These are phyloP conservation scores for Neofelis nebulosa DNA, from an alignment of 2,113 vertebrate species.

Conservation along the genomic window DNA sequence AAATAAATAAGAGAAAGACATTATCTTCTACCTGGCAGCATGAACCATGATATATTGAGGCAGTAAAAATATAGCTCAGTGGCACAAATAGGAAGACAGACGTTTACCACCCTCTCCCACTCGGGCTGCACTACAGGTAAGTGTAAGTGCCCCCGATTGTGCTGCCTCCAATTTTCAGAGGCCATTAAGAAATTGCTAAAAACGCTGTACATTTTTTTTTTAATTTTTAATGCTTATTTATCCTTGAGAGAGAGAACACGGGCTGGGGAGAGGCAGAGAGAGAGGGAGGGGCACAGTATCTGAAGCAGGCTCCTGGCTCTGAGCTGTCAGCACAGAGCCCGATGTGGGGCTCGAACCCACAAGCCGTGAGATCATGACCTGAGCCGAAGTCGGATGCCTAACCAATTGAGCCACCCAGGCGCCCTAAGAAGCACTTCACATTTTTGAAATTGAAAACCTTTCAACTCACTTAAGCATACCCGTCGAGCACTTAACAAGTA, in stretches of 20 bases:
- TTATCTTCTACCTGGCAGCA: background rate
- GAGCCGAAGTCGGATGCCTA: no score
- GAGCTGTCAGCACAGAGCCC: no score
- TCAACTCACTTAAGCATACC: background rate
- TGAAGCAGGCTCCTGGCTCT: no score
- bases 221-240: no score
- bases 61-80: background rate
- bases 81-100: background rate
- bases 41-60: background rate
- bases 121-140: background rate
- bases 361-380: no score
- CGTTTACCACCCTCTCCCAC: background rate
- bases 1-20: background rate
- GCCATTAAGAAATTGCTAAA: conserved; percentile 5
- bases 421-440: background rate
- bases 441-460: background rate
- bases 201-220: background rate
- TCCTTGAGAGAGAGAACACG: no score
- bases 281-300: no score
- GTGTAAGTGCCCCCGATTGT: background rate
- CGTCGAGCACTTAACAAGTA: background rate
- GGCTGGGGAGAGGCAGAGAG: no score
- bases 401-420: no score
- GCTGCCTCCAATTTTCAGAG: background rate
- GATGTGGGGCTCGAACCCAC: no score